phyloP scores from a whole-genome alignment of 2,797 vertebrate species.

The Hemitrygon akajei region DNA sequence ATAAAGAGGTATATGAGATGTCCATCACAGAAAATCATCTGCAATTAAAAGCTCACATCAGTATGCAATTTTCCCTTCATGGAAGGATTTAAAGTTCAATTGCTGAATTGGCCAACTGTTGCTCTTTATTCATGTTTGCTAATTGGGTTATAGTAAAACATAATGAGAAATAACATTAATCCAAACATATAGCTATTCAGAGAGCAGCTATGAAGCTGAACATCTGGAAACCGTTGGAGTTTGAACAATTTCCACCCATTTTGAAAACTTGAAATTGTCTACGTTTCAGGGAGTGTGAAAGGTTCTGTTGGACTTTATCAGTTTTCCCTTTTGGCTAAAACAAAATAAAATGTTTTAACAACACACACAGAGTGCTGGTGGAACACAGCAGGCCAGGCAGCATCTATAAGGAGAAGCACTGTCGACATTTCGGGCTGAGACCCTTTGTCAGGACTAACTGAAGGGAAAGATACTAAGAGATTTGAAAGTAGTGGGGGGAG shows the following conservation, averaged over 20 bases:
- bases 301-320: not conserved
- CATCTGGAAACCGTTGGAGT: not conserved
- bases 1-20: not conserved
- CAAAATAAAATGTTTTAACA: too few species aligned
- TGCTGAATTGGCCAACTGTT: not conserved
- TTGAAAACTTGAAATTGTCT: not conserved
- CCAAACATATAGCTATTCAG: not conserved
- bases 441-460: too few species aligned
- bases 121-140: not conserved
- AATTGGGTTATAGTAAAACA: not conserved
- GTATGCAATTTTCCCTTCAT: not conserved
- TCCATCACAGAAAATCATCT: not conserved
- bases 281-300: not conserved
- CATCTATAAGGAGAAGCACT: too few species aligned
- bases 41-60: not conserved
- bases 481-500: too few species aligned
- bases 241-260: not conserved
- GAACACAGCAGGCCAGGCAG: too few species aligned
- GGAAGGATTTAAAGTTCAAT: not conserved
- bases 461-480: too few species aligned
- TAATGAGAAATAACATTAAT: constrained; percentile 11
- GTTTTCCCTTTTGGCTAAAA: not conserved
- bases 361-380: too few species aligned
- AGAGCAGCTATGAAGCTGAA: not conserved
- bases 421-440: too few species aligned